Percentiles rank a stretch among this genome's conserved stretches.
Evolutionary conservation across 2,888 invertebrate genomes (phyloP).

Genomic region (Microplitis manilae): DNA sequence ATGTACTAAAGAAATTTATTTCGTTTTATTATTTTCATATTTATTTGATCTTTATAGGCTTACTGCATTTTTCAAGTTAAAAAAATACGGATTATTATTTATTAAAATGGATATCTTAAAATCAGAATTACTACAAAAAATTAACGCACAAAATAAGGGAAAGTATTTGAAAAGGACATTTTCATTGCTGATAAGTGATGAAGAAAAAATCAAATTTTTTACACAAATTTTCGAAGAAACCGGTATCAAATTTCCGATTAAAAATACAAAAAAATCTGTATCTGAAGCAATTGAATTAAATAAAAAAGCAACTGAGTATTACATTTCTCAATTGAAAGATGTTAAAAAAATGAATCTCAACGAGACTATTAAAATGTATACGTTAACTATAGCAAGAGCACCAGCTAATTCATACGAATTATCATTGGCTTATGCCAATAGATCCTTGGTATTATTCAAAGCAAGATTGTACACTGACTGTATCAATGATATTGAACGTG

Average conservation of each 20-base stretch:
- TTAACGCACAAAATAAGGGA: too few relatives aligned
- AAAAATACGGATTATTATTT: too few relatives aligned
- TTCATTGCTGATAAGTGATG: conserved; percentile 67
- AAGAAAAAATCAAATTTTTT: conserved; percentile 73
- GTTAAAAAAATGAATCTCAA: conserved; percentile 8
- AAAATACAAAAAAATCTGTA: conserved; percentile 71
- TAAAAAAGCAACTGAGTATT: too few relatives aligned
- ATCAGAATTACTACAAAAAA: too few relatives aligned
- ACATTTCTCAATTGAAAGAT: conserved; percentile 70
- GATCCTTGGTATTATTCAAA: conserved; percentile 82
- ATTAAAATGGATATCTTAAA: too few relatives aligned
- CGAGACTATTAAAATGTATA: conserved; percentile 73
- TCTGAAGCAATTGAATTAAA: conserved; percentile 73
- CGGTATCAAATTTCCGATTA: conserved; percentile 62
- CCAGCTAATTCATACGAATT: conserved; percentile 76
- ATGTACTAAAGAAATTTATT: too few relatives aligned
- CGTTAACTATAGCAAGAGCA: conserved; percentile 78
- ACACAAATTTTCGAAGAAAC: conserved; percentile 71
- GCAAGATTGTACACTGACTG: conserved; percentile 79
- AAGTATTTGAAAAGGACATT: conserved; percentile 26
- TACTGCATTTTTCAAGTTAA: too few relatives aligned
- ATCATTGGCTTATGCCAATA: conserved; percentile 80
- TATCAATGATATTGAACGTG: conserved; percentile 79
- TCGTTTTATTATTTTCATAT: too few relatives aligned
- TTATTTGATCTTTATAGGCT: too few relatives aligned